These are phyloP conservation scores for Vanessa tameamea DNA, from an alignment of 1,140 invertebrate species.

Conservation along the genomic window DNA sequence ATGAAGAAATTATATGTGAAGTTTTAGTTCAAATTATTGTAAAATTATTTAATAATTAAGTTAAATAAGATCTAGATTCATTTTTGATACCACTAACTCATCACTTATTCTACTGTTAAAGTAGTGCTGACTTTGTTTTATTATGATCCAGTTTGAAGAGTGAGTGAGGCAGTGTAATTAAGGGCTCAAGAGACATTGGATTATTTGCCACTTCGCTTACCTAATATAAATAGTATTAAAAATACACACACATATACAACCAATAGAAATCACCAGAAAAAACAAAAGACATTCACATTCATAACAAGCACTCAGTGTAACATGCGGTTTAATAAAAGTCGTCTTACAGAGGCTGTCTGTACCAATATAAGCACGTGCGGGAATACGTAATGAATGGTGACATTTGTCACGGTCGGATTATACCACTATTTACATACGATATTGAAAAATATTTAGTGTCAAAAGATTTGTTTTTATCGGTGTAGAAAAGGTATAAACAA, in stretches of 20 bases:
- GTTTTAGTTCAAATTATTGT: no score
- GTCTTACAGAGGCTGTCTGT: conserved; percentile 33
- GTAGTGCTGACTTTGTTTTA: no score
- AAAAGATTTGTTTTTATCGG: not conserved
- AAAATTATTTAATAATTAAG: no score
- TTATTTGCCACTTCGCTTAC: no score
- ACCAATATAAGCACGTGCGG: conserved; percentile 35
- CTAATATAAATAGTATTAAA: not conserved
- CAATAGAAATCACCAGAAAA: not conserved
- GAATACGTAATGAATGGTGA: conserved; percentile 42
- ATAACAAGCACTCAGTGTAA: conserved; percentile 19
- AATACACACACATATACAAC: not conserved
- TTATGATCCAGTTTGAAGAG: no score
- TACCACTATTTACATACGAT: conserved; percentile 20
- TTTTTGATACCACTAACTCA: no score
- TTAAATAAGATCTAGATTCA: no score
- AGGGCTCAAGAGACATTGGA: no score
- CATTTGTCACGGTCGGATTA: conserved; percentile 22
- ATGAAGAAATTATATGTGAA: no score
- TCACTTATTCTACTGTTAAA: no score
- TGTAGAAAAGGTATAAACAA: no score
- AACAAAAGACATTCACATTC: conserved; percentile 19
- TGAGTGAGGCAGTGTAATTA: no score
- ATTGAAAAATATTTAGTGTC: not conserved
- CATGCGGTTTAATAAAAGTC: conserved; percentile 43